A percentile compares a stretch with the other conserved stretches of the same genome.
These are phyloP conservation scores for Ditula angustiorana DNA, from an alignment of 2,888 invertebrate genomes.

Conservation along the genomic window DNA sequence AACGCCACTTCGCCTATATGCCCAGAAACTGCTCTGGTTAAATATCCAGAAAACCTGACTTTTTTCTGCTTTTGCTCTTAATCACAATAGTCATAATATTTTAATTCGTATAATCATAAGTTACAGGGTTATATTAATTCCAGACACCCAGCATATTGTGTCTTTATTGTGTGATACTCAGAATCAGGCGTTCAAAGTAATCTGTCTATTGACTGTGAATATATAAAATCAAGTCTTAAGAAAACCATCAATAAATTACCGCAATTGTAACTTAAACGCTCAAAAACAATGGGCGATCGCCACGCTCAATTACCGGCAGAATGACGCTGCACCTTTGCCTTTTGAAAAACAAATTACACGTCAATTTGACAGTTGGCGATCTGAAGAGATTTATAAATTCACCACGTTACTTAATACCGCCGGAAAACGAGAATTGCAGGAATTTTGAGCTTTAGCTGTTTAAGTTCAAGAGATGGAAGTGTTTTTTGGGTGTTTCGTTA, in stretches of 20 bases:
- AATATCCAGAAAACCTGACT: no score
- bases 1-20: no score
- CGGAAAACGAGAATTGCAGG: background rate
- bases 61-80: no score
- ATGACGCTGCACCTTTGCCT: slow-evolving; percentile 27
- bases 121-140: no score
- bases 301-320: slow-evolving; percentile 28
- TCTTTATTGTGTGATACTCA: no score
- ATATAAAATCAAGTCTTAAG: background rate
- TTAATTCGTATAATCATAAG: no score
- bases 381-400: slow-evolving; percentile 21
- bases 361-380: slow-evolving; percentile 37
- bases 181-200: no score
- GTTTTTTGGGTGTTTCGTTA: slow-evolving; percentile 5
- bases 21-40: no score
- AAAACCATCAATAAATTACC: slow-evolving; percentile 20
- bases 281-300: slow-evolving; percentile 22
- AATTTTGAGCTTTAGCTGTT: background rate
- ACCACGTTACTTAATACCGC: background rate
- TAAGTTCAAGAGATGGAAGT: background rate
- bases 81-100: no score
- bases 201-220: no score
- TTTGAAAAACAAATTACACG: slow-evolving; percentile 37
- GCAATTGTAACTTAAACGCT: slow-evolving; percentile 17
- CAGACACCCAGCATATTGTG: no score